Conservation (phyloP, 2,888 invertebrate genomes). For the Drosophila fulvimacula region DNA sequence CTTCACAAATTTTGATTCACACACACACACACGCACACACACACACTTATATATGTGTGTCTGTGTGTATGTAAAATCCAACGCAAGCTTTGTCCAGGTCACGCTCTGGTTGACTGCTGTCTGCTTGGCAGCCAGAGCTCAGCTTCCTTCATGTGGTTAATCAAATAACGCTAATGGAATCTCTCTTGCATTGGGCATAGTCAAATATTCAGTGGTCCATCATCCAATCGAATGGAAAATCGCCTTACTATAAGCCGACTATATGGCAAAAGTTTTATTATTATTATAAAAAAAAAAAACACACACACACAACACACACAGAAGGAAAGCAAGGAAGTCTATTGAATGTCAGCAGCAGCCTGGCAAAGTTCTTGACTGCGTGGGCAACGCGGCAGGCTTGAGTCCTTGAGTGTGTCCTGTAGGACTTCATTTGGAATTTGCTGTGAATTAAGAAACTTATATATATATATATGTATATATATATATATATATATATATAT, state of each 20-base stretch:
- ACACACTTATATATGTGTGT: background rate
- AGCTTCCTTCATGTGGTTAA: slow-evolving; percentile 11
- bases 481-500: too few species aligned
- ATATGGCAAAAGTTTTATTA: background rate
- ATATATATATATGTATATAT: too few species aligned
- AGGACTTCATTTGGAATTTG: background rate
- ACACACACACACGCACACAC: slow-evolving; percentile 1
- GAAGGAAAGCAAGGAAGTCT: background rate
- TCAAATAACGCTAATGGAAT: slow-evolving; percentile 56
- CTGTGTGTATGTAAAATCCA: slow-evolving; percentile 4
- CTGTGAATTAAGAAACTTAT: background rate
- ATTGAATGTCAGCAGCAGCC: background rate
- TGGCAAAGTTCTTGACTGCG: background rate
- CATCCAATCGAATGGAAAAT: slow-evolving; percentile 2
- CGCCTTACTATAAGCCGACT: background rate
- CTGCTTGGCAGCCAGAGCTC: slow-evolving; percentile 16
- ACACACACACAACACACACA: too few species aligned
- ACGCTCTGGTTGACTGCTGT: slow-evolving; percentile 28
- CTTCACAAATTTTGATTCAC: slow-evolving; percentile 30
- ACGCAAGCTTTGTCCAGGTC: slow-evolving; percentile 34
- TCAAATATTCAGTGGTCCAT: slow-evolving; percentile 29
- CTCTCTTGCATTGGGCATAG: slow-evolving; percentile 11
- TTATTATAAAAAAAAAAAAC: background rate
- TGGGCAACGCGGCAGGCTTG: background rate
- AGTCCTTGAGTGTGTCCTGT: background rate